Evolutionary conservation across 2,797 vertebrate species (phyloP).

Genomic region (Sandelia bainsii): DNA sequence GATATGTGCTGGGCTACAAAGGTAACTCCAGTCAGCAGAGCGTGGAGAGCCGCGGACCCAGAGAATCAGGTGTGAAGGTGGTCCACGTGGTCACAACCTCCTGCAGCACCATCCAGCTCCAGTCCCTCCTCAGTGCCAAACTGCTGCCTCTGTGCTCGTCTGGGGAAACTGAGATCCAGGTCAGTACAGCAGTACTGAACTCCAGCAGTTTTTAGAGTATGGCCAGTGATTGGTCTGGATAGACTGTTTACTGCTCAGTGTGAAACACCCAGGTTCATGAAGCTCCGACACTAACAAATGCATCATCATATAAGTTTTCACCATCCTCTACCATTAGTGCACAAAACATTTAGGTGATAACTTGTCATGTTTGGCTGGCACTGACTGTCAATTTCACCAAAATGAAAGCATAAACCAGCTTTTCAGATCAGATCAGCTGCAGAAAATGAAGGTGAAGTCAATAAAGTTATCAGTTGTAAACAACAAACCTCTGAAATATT

Average conservation of each 20-base stretch:
- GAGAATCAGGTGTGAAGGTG: slow-evolving; percentile 79
- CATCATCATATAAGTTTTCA: too few species aligned
- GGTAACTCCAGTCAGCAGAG: slow-evolving; percentile 87
- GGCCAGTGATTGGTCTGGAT: too few species aligned
- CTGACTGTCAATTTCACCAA: too few species aligned
- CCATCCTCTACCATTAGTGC: too few species aligned
- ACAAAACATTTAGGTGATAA: too few species aligned
- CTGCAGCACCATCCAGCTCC: slow-evolving; percentile 84
- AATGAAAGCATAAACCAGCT: too few species aligned
- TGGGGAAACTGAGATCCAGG: slow-evolving; percentile 90
- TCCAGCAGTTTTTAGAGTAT: too few species aligned
- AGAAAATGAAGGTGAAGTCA: background rate
- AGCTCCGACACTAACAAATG: background rate
- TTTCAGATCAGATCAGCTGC: background rate
- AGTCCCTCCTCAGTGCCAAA: slow-evolving; percentile 86
- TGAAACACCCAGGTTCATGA: too few species aligned
- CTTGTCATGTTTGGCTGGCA: too few species aligned
- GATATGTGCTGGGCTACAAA: slow-evolving; percentile 93
- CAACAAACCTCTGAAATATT: background rate
- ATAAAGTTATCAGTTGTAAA: background rate
- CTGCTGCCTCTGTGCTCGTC: slow-evolving; percentile 82
- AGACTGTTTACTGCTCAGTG: too few species aligned
- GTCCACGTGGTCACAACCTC: slow-evolving; percentile 89
- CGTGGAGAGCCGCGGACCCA: slow-evolving; percentile 85
- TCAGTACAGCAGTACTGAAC: slow-evolving; percentile 49